phyloP scores from a whole-genome alignment of 2,888 invertebrate genomes.

The Autographa gamma region DNA sequence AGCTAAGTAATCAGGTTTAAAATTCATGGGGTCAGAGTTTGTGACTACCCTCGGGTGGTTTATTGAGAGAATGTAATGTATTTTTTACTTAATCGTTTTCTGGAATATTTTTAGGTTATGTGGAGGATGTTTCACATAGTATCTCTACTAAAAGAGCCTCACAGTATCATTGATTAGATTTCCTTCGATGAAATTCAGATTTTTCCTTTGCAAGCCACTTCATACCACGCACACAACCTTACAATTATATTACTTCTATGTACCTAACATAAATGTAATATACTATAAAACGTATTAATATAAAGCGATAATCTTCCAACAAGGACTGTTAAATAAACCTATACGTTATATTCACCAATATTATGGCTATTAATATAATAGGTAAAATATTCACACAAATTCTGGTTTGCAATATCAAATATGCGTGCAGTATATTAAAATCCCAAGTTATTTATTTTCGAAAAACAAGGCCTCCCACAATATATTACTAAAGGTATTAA shows the following conservation, averaged over 20 bases:
- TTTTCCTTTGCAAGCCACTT: too few relatives aligned
- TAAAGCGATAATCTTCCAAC: too few relatives aligned
- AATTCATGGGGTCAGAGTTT: conserved; percentile 65
- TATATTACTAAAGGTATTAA: background rate
- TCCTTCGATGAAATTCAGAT: too few relatives aligned
- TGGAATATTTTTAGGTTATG: conserved; percentile 17
- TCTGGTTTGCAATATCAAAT: background rate
- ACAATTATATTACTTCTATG: too few relatives aligned
- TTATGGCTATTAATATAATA: too few relatives aligned
- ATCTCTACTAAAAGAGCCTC: too few relatives aligned
- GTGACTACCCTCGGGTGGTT: conserved; percentile 45
- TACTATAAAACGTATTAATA: too few relatives aligned
- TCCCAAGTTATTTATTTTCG: background rate
- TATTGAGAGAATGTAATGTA: conserved; percentile 52
- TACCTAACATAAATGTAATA: too few relatives aligned
- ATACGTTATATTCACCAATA: background rate
- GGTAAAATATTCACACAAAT: background rate
- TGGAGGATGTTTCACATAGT: too few relatives aligned
- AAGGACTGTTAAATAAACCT: background rate
- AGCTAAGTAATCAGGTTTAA: conserved; percentile 67
- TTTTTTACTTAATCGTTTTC: conserved; percentile 26
- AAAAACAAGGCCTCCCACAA: background rate
- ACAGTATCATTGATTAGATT: too few relatives aligned
- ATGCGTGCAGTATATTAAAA: background rate
- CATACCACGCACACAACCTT: too few relatives aligned